These are phyloP conservation scores for Leucopsar rothschildi DNA, from an alignment of 2,113 vertebrate genomes.

Conservation along the genomic window DNA sequence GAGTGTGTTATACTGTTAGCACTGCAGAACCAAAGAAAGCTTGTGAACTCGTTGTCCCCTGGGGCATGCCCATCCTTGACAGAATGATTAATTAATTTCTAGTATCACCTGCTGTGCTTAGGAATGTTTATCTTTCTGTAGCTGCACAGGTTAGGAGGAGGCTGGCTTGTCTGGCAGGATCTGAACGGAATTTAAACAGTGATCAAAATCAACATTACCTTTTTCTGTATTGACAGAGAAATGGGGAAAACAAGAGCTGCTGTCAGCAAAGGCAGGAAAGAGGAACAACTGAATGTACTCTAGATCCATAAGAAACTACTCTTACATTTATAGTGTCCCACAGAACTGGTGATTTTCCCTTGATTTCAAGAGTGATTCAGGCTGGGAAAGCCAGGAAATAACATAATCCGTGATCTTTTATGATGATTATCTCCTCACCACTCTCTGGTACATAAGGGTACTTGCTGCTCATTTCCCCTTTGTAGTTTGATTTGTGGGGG, in stretches of 20 bases:
- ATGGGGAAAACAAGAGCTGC: not conserved
- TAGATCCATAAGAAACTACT: not conserved
- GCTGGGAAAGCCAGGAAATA: not conserved
- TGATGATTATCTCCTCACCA: not conserved
- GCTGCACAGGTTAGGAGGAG: not conserved
- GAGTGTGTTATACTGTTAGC: not conserved
- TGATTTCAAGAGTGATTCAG: not conserved
- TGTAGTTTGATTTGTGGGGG: constrained; percentile 32
- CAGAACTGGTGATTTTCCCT: not conserved
- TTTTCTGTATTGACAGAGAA: not conserved
- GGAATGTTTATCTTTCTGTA: not conserved
- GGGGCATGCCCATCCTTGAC: not conserved
- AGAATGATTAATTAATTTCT: not conserved
- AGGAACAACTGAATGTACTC: not conserved
- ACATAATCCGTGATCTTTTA: not conserved
- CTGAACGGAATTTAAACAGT: not conserved
- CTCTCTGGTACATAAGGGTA: not conserved
- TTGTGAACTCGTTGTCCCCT: rapidly evolving
- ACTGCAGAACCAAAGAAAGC: not conserved
- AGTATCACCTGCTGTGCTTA: not conserved
- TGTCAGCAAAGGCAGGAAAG: not conserved
- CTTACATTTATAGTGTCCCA: not conserved
- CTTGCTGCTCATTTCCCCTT: constrained; percentile 5
- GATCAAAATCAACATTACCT: not conserved
- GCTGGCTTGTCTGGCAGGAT: not conserved